Evolutionary conservation across 2,113 vertebrate genomes (phyloP), one percentile per base, ranked within the genome.

Genomic region (Peromyscus californicus): DNA sequence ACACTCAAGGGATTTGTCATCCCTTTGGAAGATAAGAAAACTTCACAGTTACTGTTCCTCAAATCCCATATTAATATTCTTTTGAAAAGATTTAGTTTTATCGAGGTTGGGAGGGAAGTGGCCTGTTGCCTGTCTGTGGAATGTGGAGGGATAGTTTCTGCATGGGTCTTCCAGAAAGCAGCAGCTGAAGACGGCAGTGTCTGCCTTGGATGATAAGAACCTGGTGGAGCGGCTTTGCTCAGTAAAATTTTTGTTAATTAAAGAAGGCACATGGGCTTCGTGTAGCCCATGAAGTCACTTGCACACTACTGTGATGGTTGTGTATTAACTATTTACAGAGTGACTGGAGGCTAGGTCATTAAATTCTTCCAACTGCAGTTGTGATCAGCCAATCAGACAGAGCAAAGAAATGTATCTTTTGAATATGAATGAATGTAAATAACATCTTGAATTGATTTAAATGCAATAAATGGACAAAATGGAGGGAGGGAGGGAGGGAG

Each of bases 351-450:
- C 90, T 69, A 1, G 22, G 21, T 57, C 39, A 31, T 15, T 95
- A 63, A 97, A 84, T 92, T 95, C 90, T 90, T 45, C 72, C 70
- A 95, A 31, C 51, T 85, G 31, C 59, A 95, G 36, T 92, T 93
- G 12, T 16, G 69, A 72, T 97, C 87, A 97, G 74, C 31, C 90
- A 65, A 63, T 76, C 12, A n/a, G 45, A 70, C 69, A 85, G 90
- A 90, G 84, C 76, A 92, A 87, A 95, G 33, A 63, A 75, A 90
- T 57, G 29, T 78, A 65, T 22, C n/a, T 16, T 45, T 10, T 93
- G 78, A 95, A 95, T 94, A 93, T 95, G 93, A 95, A 90, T 80
- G 95, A 93, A 90, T 93, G 51, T 89, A 97, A 96, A 95, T 95
- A 78, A 74, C 72, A 89, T 78, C 78, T 90, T 88, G 87, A 94